Evolutionary conservation across 2,888 invertebrate species (phyloP), one percentile per base, ranked within the genome.

Genomic region (Leptopilina syphax): DNA sequence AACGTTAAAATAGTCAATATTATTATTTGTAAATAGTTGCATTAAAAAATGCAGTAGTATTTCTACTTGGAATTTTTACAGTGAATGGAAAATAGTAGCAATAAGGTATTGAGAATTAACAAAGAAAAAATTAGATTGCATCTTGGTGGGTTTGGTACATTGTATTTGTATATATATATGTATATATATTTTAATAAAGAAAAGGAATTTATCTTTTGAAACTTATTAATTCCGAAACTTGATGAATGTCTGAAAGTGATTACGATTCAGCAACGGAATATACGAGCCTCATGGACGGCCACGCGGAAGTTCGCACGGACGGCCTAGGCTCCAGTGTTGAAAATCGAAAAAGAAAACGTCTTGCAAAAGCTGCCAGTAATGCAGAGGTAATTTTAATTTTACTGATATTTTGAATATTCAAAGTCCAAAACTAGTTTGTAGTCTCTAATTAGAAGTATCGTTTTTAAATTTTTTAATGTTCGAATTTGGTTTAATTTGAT

Each of bases 231-330:
- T 41, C 57, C 57, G 34, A 73, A 81, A 65, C 77, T 87, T 86
- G 82, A 89, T 92, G 92, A 91, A 93, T 92, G 93, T 92, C 92
- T 91, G 92, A 92, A 88, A 92, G 92, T 89, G 94, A 95, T 88
- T 93, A 93, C 91, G 95, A 94, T 88, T 93, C 93, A 90, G 94
- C 94, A 88, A 94, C 95, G 91, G 96, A 97, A 94, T 95, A 94
- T 88, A 96, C 96, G 89, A 95, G 96, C 92, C 95, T 96, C 91
- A 97, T 97, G 96, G 96, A 96, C 94, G 96, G 95, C 90, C 96
- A 96, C 93, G 94, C 95, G 81, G 95, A 95, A 91, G 94, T 94
- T 85, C 93, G 94, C 85, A 92, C 93, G 80, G 94, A 94, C 84
- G 90, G 91, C 79, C 87, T 89, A 86, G 93, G 94, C 91, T 84